phyloP scores from a whole-genome alignment of 2,888 invertebrate species.

The Aporophyla lueneburgensis region DNA sequence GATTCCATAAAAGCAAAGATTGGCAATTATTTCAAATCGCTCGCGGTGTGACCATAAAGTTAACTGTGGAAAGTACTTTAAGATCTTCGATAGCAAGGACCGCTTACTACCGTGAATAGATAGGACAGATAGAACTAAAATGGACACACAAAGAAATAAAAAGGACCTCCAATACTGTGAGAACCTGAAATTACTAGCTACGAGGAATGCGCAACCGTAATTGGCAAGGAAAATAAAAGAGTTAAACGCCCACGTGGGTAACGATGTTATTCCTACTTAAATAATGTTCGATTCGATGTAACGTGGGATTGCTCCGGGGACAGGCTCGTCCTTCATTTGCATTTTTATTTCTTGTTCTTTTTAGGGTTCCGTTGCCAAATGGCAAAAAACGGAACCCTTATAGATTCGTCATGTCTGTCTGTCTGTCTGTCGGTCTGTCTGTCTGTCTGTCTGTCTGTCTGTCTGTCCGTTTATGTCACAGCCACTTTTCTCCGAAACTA shows the following conservation, averaged over 20 bases:
- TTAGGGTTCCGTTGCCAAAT: too few relatives aligned
- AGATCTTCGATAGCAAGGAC: constrained; percentile 13
- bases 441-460: too few relatives aligned
- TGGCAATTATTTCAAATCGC: constrained; percentile 24
- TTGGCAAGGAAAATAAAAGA: constrained; percentile 61
- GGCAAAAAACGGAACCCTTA: too few relatives aligned
- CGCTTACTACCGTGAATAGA: constrained; percentile 43
- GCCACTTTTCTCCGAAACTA: too few relatives aligned
- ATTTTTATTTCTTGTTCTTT: constrained; percentile 52
- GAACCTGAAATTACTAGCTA: constrained; percentile 53
- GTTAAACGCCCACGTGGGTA: constrained; percentile 64
- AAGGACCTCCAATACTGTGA: constrained; percentile 49
- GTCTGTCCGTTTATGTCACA: too few relatives aligned
- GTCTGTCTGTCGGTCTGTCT: too few relatives aligned
- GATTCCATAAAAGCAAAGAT: background rate
- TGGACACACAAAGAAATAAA: constrained; percentile 53
- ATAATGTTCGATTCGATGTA: constrained; percentile 45
- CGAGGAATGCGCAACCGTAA: constrained; percentile 62
- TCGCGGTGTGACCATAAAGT: constrained; percentile 31
- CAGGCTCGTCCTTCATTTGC: constrained; percentile 53
- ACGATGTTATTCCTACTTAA: constrained; percentile 63
- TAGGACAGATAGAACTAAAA: constrained; percentile 55
- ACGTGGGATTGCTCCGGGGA: constrained; percentile 33
- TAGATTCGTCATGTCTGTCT: too few relatives aligned
- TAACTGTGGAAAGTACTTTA: constrained; percentile 6